Percentiles rank a stretch among this genome's conserved stretches.
Conservation (phyloP, 2,113 vertebrate species). For the Coracopsis vasa region DNA sequence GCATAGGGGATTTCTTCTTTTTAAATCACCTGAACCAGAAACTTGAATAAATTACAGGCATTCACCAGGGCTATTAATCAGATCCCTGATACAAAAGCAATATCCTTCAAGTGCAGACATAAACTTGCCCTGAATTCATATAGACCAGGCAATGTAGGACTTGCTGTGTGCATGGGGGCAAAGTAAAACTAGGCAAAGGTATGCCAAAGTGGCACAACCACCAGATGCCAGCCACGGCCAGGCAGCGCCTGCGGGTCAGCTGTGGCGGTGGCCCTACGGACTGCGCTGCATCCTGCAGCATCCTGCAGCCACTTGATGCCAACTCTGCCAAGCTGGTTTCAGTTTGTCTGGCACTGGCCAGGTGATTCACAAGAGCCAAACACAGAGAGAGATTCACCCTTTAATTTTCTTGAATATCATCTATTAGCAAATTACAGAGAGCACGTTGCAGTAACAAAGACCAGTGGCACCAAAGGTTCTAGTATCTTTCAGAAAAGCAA, state of each 20-base stretch:
- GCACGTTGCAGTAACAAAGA: rapidly evolving
- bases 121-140: not conserved
- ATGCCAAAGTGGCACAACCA: not conserved
- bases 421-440: not conserved
- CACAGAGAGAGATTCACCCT: rapidly evolving
- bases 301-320: not conserved
- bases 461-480: not conserved
- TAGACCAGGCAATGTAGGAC: rapidly evolving
- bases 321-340: rapidly evolving
- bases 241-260: rapidly evolving
- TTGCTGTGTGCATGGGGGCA: not conserved
- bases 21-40: not conserved
- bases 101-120: not conserved
- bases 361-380: not conserved
- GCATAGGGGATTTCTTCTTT: not conserved
- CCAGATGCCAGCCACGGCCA: rapidly evolving
- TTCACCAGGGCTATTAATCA: not conserved
- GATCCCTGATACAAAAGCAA: not conserved
- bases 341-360: not conserved
- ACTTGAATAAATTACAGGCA: not conserved
- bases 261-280: rapidly evolving
- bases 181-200: not conserved
- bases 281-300: rapidly evolving
- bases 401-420: not conserved
- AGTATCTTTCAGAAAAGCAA: not conserved